Evolutionary conservation across 2,797 vertebrate genomes (phyloP), one percentile per base, ranked within the genome.

Genomic region (Rachycentron canadum): DNA sequence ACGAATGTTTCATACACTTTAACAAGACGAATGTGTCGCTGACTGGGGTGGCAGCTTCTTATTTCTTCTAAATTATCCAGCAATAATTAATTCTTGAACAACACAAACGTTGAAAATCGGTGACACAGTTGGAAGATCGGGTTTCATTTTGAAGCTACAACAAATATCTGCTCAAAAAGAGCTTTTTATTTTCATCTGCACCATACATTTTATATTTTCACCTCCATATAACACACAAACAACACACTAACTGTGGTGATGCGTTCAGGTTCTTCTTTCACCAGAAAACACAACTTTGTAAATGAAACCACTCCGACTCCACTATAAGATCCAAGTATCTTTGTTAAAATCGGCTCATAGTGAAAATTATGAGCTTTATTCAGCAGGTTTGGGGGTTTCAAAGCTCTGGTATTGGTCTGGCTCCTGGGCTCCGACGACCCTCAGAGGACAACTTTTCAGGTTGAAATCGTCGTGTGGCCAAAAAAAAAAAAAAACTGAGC

Each of bases 361-460:
- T 64, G 40, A 49, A 23, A 60, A 40, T 41, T 5, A 38, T 45
- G 7, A 47, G 52, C 41, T 67, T 64, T 26, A 34, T 69, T 60
- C 0, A 6, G 11, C 0, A 34, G 16, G n/a, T 47, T 28, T 52
- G 25, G 47, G 1, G 55, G 28, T 16, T 36, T 23, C 47, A 34
- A 28, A 72, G 47, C 25, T 0, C 13, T 21, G 23, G 17, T 49
- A n/a, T 38, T 12, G n/a, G 49, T 32, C 17, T 14, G 1, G 43
- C 57, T 61, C 8, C 19, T 28, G 14, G 45, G 64, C 64, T 73
- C 74, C 65, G 59, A 70, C 69, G 69, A 65, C 50, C 25, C 80
- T 69, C 59, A 21, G 53, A 10, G 19, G 69, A 77, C 0, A 3
- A n/a, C 40, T n/a, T 56, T 55, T 28, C 3, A 45, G 63, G 28